Evolutionary conservation across 2,888 invertebrate species (phyloP).

Genomic region (Dicyrtomina minuta): DNA sequence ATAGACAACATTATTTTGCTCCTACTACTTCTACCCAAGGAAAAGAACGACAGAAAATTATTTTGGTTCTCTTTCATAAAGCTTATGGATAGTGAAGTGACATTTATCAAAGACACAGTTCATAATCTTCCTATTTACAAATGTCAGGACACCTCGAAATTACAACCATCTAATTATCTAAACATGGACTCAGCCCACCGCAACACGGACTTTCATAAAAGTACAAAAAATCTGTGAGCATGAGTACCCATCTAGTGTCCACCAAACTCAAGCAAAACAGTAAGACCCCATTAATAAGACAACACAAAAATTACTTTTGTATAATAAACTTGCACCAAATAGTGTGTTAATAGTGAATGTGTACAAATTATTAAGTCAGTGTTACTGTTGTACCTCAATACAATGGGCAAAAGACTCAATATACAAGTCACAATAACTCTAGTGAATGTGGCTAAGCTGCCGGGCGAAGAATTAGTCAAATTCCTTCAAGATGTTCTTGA

Average conservation of each 20-base stretch:
- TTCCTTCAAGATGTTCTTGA: conserved; percentile 93
- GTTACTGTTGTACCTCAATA: too few relatives aligned
- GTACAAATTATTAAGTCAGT: too few relatives aligned
- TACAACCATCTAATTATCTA: conserved; percentile 61
- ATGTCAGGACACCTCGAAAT: conserved; percentile 78
- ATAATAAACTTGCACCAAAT: too few relatives aligned
- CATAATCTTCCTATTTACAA: conserved; percentile 92
- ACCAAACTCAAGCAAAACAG: conserved; percentile 96
- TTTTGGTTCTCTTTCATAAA: conserved; percentile 89
- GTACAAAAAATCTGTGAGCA: conserved; percentile 80
- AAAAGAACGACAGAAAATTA: conserved; percentile 85
- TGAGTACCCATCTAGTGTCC: conserved; percentile 84
- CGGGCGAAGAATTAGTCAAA: conserved; percentile 87
- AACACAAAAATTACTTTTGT: too few relatives aligned
- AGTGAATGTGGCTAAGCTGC: conserved; percentile 75
- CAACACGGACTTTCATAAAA: conserved; percentile 66
- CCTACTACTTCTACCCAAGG: conserved; percentile 68
- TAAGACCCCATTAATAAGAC: too few relatives aligned
- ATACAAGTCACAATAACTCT: conserved; percentile 60
- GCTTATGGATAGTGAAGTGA: conserved; percentile 86
- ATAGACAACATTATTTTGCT: conserved; percentile 16
- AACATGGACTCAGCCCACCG: too few relatives aligned
- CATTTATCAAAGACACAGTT: conserved; percentile 80
- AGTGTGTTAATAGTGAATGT: too few relatives aligned
- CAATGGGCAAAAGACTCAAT: too few relatives aligned